phyloP scores from a whole-genome alignment of 2,113 vertebrate species.

The Bambusicola thoracicus region DNA sequence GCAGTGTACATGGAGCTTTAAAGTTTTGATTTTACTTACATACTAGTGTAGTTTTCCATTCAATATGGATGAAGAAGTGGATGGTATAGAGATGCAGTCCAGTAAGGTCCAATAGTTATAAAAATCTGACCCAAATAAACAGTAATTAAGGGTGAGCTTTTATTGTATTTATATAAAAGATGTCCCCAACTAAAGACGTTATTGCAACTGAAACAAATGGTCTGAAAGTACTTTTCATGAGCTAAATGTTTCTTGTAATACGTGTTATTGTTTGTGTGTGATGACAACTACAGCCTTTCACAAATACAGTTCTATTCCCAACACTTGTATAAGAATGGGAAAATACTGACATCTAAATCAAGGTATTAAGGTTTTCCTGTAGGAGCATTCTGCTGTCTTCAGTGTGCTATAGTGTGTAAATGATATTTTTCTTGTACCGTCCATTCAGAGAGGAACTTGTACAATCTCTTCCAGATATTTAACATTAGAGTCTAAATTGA shows the following conservation, averaged over 20 bases:
- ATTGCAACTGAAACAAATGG: fast-evolving
- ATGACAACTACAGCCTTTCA: not conserved
- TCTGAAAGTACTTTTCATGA: not conserved
- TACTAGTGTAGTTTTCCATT: not conserved
- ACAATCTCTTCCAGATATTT: not conserved
- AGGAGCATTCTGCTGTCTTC: not conserved
- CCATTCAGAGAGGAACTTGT: not conserved
- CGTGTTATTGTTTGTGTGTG: not conserved
- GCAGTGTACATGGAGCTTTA: fast-evolving
- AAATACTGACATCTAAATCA: no score
- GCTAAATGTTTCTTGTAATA: not conserved
- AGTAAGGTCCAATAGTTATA: not conserved
- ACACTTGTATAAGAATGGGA: not conserved
- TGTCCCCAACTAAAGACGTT: not conserved
- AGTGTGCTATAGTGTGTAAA: fast-evolving
- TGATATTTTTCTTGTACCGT: not conserved
- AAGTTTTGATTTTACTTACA: not conserved
- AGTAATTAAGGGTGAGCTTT: not conserved
- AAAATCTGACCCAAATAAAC: not conserved
- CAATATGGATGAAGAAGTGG: not conserved
- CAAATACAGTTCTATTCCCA: not conserved
- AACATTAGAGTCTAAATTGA: not conserved
- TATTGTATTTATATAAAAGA: fast-evolving
- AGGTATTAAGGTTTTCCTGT: no score
- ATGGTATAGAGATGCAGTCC: not conserved